phyloP scores from a whole-genome alignment of 2,113 vertebrate species.

The Zosterops lateralis region DNA sequence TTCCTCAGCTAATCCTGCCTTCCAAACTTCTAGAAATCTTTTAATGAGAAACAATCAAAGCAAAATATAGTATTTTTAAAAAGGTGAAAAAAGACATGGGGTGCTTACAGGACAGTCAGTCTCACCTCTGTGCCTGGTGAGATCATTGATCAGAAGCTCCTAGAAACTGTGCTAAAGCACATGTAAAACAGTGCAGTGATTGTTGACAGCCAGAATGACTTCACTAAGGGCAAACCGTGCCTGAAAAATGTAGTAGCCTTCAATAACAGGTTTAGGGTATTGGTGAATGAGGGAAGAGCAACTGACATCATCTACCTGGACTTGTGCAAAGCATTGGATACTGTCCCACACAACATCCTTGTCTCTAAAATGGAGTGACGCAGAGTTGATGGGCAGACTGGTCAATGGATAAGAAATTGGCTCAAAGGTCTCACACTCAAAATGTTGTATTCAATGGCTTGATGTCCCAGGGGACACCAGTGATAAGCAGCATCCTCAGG shows the following conservation, averaged over 20 bases:
- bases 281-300: not conserved
- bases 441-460: not conserved
- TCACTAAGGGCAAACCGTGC: not conserved
- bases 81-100: not conserved
- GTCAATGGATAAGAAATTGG: not conserved
- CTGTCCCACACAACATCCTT: not conserved
- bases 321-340: not conserved
- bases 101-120: not conserved
- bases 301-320: no score
- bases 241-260: not conserved
- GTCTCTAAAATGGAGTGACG: not conserved
- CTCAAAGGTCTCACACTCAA: not conserved
- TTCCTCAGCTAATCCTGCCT: not conserved
- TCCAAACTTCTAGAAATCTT: not conserved
- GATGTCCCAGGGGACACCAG: not conserved
- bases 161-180: not conserved
- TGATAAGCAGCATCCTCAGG: fast-evolving
- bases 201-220: not conserved
- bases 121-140: not conserved
- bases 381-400: not conserved
- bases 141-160: not conserved
- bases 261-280: not conserved
- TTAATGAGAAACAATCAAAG: not conserved
- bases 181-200: not conserved
- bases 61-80: not conserved